A percentile compares a stretch with the other conserved stretches of the same genome.
phyloP scores from a whole-genome alignment of 2,113 vertebrate species.

The Megaleporinus macrocephalus region DNA sequence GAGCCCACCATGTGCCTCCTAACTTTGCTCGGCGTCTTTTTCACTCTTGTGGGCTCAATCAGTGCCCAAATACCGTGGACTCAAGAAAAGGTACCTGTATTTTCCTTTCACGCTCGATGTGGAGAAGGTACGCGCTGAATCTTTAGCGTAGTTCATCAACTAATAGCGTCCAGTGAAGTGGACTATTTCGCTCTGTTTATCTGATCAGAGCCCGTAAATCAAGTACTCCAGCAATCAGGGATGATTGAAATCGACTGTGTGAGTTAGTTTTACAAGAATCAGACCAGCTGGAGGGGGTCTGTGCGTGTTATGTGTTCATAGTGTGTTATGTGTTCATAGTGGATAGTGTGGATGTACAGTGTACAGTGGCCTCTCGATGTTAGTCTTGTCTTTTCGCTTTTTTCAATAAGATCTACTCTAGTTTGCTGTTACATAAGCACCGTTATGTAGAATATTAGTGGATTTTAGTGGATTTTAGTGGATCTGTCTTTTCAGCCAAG shows the following conservation, averaged over 20 bases:
- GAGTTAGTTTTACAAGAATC: not conserved
- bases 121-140: not conserved
- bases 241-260: not conserved
- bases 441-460: too few species aligned
- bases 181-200: not conserved
- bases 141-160: not conserved
- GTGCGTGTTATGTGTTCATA: too few species aligned
- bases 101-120: not conserved
- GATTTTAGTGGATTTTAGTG: too few species aligned
- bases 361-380: too few species aligned
- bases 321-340: too few species aligned
- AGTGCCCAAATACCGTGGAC: constrained; percentile 71
- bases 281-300: too few species aligned
- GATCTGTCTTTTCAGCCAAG: too few species aligned
- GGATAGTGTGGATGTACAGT: too few species aligned
- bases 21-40: constrained; percentile 52
- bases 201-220: not conserved
- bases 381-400: too few species aligned
- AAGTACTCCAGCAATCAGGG: not conserved
- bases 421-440: too few species aligned
- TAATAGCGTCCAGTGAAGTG: not conserved
- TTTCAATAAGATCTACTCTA: too few species aligned
- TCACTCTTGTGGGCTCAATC: constrained; percentile 51
- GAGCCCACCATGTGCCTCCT: constrained; percentile 57
- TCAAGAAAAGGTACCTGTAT: constrained; percentile 71